These are phyloP conservation scores for Platygyra sinensis DNA, from an alignment of 64 coral and sea anemone genomes.

Conservation along the genomic window DNA sequence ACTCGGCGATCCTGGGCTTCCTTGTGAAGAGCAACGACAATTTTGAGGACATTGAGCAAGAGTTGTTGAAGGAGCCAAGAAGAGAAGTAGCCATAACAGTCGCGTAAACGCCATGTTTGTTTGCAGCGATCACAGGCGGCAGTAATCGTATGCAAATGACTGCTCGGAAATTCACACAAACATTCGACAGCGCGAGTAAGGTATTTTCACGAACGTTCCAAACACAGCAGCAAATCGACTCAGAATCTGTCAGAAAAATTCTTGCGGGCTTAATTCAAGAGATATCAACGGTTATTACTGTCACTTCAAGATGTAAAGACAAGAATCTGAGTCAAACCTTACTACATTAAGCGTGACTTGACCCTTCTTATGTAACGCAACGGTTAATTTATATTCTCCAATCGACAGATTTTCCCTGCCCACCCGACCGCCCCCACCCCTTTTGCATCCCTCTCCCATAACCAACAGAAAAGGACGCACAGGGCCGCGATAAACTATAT, in stretches of 20 bases:
- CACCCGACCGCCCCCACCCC: no score
- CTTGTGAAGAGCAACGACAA: neutral
- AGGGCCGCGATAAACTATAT: no score
- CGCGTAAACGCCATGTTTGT: slow-evolving; percentile 36
- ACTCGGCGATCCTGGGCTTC: neutral
- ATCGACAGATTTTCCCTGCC: no score
- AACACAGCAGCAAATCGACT: neutral
- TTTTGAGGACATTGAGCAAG: slow-evolving; percentile 44
- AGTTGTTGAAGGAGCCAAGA: slow-evolving; percentile 18
- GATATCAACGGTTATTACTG: neutral
- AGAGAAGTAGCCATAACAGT: neutral
- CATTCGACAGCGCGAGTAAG: neutral
- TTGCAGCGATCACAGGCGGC: neutral
- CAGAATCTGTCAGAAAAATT: neutral
- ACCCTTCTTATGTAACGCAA: neutral
- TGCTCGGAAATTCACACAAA: neutral
- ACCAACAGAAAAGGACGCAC: no score
- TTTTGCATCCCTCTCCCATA: no score
- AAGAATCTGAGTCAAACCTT: neutral
- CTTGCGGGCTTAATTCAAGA: neutral
- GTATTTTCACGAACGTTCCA: neutral
- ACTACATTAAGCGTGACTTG: neutral
- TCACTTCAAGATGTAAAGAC: neutral
- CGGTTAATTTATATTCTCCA: no score
- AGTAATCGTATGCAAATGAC: slow-evolving; percentile 40